These are phyloP conservation scores for Heteromyza rotundicornis DNA, from an alignment of 2,888 invertebrate species.

Conservation along the genomic window DNA sequence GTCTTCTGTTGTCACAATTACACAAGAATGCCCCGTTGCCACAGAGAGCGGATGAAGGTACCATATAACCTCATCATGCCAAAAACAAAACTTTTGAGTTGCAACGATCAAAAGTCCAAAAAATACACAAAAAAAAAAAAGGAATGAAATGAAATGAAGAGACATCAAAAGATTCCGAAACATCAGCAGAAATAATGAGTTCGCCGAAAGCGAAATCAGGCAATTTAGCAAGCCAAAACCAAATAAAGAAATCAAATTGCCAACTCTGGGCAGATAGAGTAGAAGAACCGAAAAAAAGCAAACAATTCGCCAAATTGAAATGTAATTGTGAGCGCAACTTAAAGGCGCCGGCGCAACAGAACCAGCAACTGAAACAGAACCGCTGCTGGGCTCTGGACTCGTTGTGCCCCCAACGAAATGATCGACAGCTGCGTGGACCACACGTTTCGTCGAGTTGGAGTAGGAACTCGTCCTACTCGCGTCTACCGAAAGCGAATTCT, in stretches of 20 bases:
- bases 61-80: too few species aligned
- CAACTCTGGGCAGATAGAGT: background rate
- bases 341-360: conserved; percentile 9
- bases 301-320: conserved; percentile 7
- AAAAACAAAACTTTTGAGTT: too few species aligned
- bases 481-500: background rate
- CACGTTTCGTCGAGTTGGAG: background rate
- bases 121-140: too few species aligned
- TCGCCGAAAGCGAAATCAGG: conserved; percentile 11
- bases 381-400: background rate
- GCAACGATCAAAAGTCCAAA: too few species aligned
- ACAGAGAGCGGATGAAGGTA: too few species aligned
- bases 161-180: conserved; percentile 4
- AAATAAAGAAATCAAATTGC: conserved; percentile 16
- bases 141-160: background rate
- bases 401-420: background rate
- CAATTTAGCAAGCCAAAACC: conserved; percentile 6
- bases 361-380: background rate
- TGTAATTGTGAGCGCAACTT: background rate
- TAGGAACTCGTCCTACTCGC: background rate
- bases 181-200: conserved; percentile 7
- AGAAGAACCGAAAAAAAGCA: background rate
- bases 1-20: background rate
- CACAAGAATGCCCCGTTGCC: background rate
- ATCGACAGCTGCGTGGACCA: conserved; percentile 8